Evolutionary conservation across 1,140 invertebrate genomes (phyloP), one percentile per base, ranked within the genome.

Genomic region (Cryptotermes secundus): DNA sequence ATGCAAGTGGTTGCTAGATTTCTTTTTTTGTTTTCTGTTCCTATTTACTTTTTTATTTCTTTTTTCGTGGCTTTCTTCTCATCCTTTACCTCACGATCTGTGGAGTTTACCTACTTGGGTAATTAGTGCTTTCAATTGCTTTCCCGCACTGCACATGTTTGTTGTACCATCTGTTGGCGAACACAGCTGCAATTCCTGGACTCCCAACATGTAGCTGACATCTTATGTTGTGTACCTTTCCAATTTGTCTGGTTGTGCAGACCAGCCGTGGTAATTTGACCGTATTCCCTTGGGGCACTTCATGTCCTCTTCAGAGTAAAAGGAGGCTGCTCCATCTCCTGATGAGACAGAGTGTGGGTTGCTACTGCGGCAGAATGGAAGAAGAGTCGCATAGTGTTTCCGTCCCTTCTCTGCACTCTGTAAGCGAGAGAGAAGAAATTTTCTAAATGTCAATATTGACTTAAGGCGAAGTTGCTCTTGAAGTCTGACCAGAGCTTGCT

Each of bases 401-500:
- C 26, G 12, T 80, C 35, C 26, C 35, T 80, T 36, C 16, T 4
- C n/a, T 72, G 59, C 59, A 72, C 31, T 72, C 59, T 72, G 59
- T 72, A 72, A 72, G 26, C 59, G 31, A 72, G 35, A 81, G 14
- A 81, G 26, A 81, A 38, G 24, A 45, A 31, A 45, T 31, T 45
- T 45, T 81, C 80, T 81, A 81, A 38, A 81, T 81, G 80, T 81
- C 80, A 81, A 81, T 81, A 81, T 81, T 81, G 80, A 81, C 80
- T 81, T 31, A 38, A 45, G 35, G 26, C 42, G 35, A 81, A 81
- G 80, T 81, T 81, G 34, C 80, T 38, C 35, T 81, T 36, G 42
- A 45, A 38, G 42, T 81, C 22, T 45, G 80, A 81, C 35, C 80
- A 81, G 80, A 81, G n/a, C 34, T 45, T 81, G 34, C 35, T 72